phyloP scores from a whole-genome alignment of 2,113 vertebrate genomes.

The Ailuropoda melanoleuca region DNA sequence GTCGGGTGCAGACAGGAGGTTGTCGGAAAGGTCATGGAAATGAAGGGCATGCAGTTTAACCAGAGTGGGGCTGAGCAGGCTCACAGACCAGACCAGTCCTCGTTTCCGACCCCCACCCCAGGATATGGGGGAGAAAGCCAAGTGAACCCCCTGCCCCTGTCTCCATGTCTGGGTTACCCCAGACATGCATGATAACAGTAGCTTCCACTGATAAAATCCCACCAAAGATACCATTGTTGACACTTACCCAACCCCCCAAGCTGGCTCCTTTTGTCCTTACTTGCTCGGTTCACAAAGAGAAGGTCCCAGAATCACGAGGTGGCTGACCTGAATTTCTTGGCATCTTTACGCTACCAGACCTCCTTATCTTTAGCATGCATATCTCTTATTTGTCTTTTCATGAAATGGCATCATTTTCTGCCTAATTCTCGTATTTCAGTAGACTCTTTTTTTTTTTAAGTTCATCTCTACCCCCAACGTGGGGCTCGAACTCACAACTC shows the following conservation, averaged over 20 bases:
- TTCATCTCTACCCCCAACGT: not conserved
- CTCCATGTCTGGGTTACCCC: not conserved
- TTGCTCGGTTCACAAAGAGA: not conserved
- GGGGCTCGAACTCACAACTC: not conserved
- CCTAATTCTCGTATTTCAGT: not conserved
- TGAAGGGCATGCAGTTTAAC: not conserved
- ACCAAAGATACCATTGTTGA: not conserved
- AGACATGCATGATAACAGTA: not conserved
- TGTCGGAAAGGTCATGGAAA: rapidly evolving
- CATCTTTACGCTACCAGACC: not conserved
- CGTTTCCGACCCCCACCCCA: too few relatives aligned
- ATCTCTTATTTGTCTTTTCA: not conserved
- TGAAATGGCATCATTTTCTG: not conserved
- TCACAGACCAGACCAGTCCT: not conserved
- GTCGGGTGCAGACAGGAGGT: not conserved
- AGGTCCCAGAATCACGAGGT: not conserved
- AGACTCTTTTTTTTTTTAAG: not conserved
- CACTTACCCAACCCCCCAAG: not conserved
- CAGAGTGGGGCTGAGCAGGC: not conserved
- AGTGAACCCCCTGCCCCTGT: not conserved
- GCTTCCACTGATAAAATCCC: not conserved
- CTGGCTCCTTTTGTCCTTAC: not conserved
- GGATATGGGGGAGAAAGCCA: not conserved
- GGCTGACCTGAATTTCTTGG: not conserved
- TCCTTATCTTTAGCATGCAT: not conserved